These are phyloP conservation scores for Nipponacmea schrenckii DNA, from an alignment of 2,888 invertebrate genomes.

Conservation along the genomic window DNA sequence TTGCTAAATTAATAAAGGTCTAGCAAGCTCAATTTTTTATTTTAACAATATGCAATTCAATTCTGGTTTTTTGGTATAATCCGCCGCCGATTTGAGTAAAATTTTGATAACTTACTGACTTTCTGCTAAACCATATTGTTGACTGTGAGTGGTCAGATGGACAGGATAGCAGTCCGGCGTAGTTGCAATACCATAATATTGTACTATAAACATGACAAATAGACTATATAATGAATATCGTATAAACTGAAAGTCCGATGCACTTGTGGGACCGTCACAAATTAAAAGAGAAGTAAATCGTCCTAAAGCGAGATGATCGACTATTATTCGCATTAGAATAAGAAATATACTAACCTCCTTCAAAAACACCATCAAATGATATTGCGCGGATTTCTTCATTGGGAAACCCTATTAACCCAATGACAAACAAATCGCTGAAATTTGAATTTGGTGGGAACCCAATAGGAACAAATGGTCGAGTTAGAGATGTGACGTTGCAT, in stretches of 20 bases:
- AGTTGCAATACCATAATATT: slow-evolving; percentile 19
- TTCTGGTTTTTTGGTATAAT: too few relatives aligned
- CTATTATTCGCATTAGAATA: too few relatives aligned
- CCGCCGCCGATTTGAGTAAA: too few relatives aligned
- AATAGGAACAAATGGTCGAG: slow-evolving; percentile 24
- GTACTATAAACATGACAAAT: not conserved
- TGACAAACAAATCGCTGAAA: slow-evolving; percentile 37
- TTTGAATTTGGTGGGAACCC: slow-evolving; percentile 33
- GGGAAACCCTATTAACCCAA: slow-evolving; percentile 47
- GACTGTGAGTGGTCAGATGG: not conserved
- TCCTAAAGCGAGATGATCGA: too few relatives aligned
- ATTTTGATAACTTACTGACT: not conserved
- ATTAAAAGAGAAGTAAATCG: too few relatives aligned
- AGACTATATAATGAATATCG: not conserved
- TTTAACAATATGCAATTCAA: too few relatives aligned
- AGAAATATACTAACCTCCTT: slow-evolving; percentile 28
- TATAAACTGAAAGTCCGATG: too few relatives aligned
- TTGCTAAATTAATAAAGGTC: too few relatives aligned
- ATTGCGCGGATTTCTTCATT: slow-evolving; percentile 43
- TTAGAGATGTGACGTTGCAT: slow-evolving; percentile 32
- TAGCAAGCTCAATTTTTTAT: too few relatives aligned
- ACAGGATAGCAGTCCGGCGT: slow-evolving; percentile 21
- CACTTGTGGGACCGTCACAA: too few relatives aligned
- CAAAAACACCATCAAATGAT: slow-evolving; percentile 39
- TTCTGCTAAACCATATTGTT: not conserved